Evolutionary conservation across 1,140 invertebrate species (phyloP).

Genomic region (Drosophila pandora): DNA sequence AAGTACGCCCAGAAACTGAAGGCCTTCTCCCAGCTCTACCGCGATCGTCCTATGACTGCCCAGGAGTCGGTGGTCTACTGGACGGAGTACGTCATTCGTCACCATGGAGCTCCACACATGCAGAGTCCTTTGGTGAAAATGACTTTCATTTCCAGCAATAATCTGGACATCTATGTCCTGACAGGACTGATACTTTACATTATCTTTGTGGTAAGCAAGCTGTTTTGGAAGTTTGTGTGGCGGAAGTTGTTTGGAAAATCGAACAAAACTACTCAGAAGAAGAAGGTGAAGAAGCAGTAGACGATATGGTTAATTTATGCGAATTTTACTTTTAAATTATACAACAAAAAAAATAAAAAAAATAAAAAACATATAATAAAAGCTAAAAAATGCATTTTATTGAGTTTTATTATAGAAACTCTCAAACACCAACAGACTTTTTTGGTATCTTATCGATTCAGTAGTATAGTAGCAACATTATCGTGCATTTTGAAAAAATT

Average conservation of each 20-base stretch:
- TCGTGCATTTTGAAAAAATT: neutral
- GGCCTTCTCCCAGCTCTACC: slow-evolving; percentile 68
- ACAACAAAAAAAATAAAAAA: slow-evolving; percentile 4
- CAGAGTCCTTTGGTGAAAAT: slow-evolving; percentile 79
- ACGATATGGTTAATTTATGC: neutral
- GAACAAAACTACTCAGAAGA: slow-evolving; percentile 41
- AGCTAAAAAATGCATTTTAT: neutral
- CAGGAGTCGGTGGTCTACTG: slow-evolving; percentile 71
- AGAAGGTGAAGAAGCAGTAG: slow-evolving; percentile 68
- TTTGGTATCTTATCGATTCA: neutral
- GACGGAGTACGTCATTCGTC: slow-evolving; percentile 82
- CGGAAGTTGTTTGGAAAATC: slow-evolving; percentile 45
- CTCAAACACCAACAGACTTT: neutral
- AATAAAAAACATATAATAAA: neutral
- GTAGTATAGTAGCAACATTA: neutral
- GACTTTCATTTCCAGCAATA: slow-evolving; percentile 51
- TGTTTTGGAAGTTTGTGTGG: slow-evolving; percentile 54
- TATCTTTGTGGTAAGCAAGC: slow-evolving; percentile 34
- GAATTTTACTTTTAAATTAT: slow-evolving; percentile 9
- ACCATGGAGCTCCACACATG: slow-evolving; percentile 84
- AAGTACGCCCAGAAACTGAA: slow-evolving; percentile 60
- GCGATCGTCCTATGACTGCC: slow-evolving; percentile 71
- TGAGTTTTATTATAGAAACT: slow-evolving; percentile 44
- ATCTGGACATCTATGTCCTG: slow-evolving; percentile 62
- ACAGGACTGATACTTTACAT: slow-evolving; percentile 33